Percentiles rank a stretch among this genome's conserved stretches.
Conservation (phyloP, 2,888 invertebrate species). For the Trachelus troglodyta region DNA sequence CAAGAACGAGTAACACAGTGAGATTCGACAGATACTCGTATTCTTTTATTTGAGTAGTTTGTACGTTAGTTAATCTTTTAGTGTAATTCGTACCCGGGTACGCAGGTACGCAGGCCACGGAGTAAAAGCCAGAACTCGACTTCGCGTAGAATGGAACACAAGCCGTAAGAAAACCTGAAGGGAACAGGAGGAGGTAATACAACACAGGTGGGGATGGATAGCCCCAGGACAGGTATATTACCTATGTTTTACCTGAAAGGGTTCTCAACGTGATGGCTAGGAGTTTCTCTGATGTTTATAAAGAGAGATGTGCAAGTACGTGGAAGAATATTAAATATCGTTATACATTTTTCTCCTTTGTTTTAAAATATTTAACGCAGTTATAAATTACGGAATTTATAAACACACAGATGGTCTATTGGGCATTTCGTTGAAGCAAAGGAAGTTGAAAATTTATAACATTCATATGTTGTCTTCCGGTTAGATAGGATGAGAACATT, state of each 20-base stretch:
- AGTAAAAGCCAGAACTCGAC: background rate
- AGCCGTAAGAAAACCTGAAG: conserved; percentile 17
- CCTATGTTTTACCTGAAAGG: conserved; percentile 47
- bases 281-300: background rate
- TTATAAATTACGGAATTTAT: background rate
- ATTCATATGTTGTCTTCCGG: background rate
- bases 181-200: conserved; percentile 14
- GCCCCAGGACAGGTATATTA: conserved; percentile 49
- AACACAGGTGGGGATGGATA: conserved; percentile 33
- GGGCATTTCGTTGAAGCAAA: background rate
- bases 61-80: background rate
- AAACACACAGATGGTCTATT: background rate
- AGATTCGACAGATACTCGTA: background rate
- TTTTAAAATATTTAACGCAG: background rate
- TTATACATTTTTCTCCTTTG: background rate
- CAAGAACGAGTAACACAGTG: background rate
- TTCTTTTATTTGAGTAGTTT: background rate
- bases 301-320: background rate
- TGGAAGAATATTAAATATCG: background rate
- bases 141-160: conserved; percentile 9
- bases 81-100: background rate
- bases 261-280: conserved; percentile 36
- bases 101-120: background rate
- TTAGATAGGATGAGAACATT: background rate
- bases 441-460: background rate